Evolutionary conservation across 2,888 invertebrate genomes (phyloP).

Genomic region (Drosophila yooni): DNA sequence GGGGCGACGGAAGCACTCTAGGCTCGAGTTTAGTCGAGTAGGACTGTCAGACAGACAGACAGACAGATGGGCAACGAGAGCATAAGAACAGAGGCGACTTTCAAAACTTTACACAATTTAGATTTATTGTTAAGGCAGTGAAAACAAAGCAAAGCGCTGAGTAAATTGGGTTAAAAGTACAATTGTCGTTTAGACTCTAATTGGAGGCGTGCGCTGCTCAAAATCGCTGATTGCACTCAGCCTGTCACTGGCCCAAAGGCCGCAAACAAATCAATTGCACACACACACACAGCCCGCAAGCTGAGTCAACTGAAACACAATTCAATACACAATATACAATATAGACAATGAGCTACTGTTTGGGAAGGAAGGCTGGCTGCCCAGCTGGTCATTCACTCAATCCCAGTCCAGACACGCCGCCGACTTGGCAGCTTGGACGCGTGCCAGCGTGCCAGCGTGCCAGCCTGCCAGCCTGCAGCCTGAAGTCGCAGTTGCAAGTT

Average conservation of each 20-base stretch:
- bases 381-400: conserved; percentile 49
- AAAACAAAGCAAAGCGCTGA: conserved; percentile 55
- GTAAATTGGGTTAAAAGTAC: conserved; percentile 79
- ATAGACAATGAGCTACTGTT: conserved; percentile 65
- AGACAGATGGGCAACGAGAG: conserved; percentile 11
- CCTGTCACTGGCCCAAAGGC: conserved; percentile 73
- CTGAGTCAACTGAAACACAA: conserved; percentile 1
- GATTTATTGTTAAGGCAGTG: conserved; percentile 70
- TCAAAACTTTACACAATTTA: conserved; percentile 71
- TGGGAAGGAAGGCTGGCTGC: conserved; percentile 9
- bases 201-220: conserved; percentile 74
- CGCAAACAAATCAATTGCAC: conserved; percentile 74
- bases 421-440: conserved; percentile 27
- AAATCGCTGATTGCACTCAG: conserved; percentile 69
- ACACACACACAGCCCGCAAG: conserved; percentile 9
- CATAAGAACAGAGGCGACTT: conserved; percentile 49
- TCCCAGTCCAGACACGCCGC: conserved; percentile 26
- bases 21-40: conserved; percentile 33
- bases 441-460: conserved; percentile 32
- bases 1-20: conserved; percentile 35
- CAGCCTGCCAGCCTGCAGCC: conserved; percentile 25
- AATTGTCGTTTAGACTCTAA: conserved; percentile 78
- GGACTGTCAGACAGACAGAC: conserved; percentile 7
- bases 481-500: conserved; percentile 14
- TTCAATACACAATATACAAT: conserved; percentile 5